These are phyloP conservation scores for Orchesellides sinensis DNA, from an alignment of 2,888 invertebrate genomes.

Conservation along the genomic window DNA sequence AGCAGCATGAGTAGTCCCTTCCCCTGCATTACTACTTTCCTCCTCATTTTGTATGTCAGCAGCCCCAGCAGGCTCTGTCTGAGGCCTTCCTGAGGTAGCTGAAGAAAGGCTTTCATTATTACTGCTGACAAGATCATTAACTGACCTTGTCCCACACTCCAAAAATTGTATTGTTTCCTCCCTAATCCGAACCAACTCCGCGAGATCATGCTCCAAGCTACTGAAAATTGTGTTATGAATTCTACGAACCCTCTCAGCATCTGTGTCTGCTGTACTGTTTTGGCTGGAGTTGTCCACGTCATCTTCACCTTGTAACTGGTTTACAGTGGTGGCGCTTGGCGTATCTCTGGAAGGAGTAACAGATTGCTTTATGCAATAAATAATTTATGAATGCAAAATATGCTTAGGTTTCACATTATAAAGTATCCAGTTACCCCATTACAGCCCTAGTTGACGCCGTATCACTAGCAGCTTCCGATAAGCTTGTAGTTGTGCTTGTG, in stretches of 20 bases:
- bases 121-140: neutral
- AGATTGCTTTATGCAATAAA: neutral
- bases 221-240: conserved; percentile 36
- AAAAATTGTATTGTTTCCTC: conserved; percentile 47
- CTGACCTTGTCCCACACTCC: conserved; percentile 8
- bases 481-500: conserved; percentile 17
- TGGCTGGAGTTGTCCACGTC: conserved; percentile 24
- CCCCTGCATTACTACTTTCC: neutral
- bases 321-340: neutral
- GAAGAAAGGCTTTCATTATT: neutral
- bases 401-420: no score
- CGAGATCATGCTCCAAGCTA: conserved; percentile 37
- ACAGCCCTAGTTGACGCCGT: conserved; percentile 22
- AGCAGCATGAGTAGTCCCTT: neutral
- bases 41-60: neutral
- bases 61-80: neutral
- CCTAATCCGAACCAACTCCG: conserved; percentile 33
- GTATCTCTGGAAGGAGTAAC: conserved; percentile 4
- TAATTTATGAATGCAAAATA: neutral
- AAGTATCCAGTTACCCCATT: conserved; percentile 42
- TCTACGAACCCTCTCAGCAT: conserved; percentile 34
- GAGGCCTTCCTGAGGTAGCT: neutral
- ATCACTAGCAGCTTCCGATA: conserved; percentile 37
- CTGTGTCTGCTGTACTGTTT: conserved; percentile 26
- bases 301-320: neutral